Base-by-base conservation (phyloP, 2,888 invertebrate species). In the Polylopha cassiicola region DNA sequence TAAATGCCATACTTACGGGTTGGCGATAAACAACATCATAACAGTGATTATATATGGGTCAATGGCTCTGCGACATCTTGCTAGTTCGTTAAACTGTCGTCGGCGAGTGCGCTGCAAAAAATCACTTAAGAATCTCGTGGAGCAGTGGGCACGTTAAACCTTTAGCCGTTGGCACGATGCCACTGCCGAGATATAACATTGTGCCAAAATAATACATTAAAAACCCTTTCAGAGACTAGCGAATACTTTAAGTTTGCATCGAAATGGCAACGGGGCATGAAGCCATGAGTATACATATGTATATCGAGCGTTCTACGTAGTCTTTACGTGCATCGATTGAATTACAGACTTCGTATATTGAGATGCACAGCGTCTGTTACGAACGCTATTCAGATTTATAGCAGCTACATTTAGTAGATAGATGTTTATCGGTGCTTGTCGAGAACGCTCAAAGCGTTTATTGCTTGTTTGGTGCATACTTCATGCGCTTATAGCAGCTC, bases 201-300 rank as follows among this genome's bases (percentile, higher is more conserved):
- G 73, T 77, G 77, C 79, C 77, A 79, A 77, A 78, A 79, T 78
- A 81, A 79, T 73, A 71, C 70, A 80, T 81, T 80, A 73, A 78
- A 80, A 80, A 66, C 65, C 65, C 65, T 75, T 78, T 67, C 60
- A 56, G 51, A 60, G 61, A 64, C 63, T 72, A 74, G 73, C 61
- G 65, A 71, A 72, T 63, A 65, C 54, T 65, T 58, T 61, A 65
- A 73, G 62, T 77, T 75, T 68, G 53, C 64, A 67, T 63, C 54
- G 51, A 53, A 50, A 55, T 49, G 54, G 49, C 48, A 15, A 20
- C 20, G 22, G 31, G 15, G 27, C 27, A 39, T 9, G 30, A 26
- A 26, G 34, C 36, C 20, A 30, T 41, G 29, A 41, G 30, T 26
- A 34, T 29, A 24, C 24, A 33, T 30, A 24, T 36, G 34, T 29